Percentiles rank a stretch among this genome's conserved stretches.
Conservation (phyloP, 1,140 invertebrate genomes). For the Drosophila orosa region DNA sequence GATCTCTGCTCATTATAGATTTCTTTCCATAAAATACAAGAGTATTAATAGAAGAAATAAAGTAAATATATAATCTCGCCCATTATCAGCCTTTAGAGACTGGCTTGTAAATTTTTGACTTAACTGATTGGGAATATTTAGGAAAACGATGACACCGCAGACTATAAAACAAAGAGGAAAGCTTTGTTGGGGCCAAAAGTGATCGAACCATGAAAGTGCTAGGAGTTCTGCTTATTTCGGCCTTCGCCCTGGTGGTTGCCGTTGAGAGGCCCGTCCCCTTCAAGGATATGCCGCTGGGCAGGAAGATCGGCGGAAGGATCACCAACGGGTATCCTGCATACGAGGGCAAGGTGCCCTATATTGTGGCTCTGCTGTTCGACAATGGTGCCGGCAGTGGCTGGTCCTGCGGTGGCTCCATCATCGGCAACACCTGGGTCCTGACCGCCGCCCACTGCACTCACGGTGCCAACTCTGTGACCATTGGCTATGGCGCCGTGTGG, state of each 20-base stretch:
- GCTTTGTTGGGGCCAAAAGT: neutral
- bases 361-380: constrained; percentile 64
- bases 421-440: constrained; percentile 85
- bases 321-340: constrained; percentile 54
- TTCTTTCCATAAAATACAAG: constrained; percentile 1
- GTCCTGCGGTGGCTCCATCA: constrained; percentile 86
- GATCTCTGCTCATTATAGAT: neutral
- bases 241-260: constrained; percentile 25
- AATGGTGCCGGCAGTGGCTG: constrained; percentile 84
- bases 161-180: constrained; percentile 5
- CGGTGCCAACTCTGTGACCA: constrained; percentile 39
- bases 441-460: constrained; percentile 74
- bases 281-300: constrained; percentile 44
- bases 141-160: neutral
- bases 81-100: constrained; percentile 2
- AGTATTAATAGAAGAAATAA: neutral
- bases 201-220: constrained; percentile 23
- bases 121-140: constrained; percentile 1
- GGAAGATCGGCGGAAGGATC: constrained; percentile 45
- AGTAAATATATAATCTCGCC: neutral
- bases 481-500: constrained; percentile 31
- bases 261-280: constrained; percentile 29
- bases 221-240: constrained; percentile 26
- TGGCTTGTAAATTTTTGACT: constrained; percentile 9
- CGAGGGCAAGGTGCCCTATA: constrained; percentile 85